Percentiles rank a stretch among this genome's conserved stretches.
These are phyloP conservation scores for Agrochola lota DNA, from an alignment of 2,888 invertebrate species.

Conservation along the genomic window DNA sequence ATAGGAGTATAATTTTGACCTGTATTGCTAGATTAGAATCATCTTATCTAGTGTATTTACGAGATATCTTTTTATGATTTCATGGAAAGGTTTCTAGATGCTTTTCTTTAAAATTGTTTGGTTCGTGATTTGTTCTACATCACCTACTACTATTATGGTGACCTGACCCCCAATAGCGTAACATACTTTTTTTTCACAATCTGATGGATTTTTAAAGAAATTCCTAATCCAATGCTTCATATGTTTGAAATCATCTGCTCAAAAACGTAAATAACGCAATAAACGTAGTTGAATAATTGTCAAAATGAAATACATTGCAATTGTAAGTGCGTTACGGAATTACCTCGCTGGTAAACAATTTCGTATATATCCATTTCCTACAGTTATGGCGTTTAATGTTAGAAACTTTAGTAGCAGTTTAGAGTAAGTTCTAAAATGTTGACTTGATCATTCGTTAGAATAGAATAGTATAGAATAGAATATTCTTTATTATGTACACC, in stretches of 20 bases:
- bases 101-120: background rate
- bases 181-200: background rate
- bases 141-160: background rate
- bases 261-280: no score
- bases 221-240: background rate
- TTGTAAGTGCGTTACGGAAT: background rate
- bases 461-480: no score
- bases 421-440: background rate
- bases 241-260: background rate
- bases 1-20: conserved; percentile 10
- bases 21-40: conserved; percentile 12
- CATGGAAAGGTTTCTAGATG: background rate
- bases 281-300: background rate
- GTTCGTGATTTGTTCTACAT: no score
- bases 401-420: background rate
- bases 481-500: no score
- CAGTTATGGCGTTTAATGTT: background rate
- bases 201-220: background rate
- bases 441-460: background rate
- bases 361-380: background rate
- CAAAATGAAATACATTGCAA: no score
- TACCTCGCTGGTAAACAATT: background rate
- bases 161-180: background rate
- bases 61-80: background rate
- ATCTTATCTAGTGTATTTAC: background rate